Base-by-base conservation (phyloP, 2,797 vertebrate genomes). In the Mallotus villosus region DNA sequence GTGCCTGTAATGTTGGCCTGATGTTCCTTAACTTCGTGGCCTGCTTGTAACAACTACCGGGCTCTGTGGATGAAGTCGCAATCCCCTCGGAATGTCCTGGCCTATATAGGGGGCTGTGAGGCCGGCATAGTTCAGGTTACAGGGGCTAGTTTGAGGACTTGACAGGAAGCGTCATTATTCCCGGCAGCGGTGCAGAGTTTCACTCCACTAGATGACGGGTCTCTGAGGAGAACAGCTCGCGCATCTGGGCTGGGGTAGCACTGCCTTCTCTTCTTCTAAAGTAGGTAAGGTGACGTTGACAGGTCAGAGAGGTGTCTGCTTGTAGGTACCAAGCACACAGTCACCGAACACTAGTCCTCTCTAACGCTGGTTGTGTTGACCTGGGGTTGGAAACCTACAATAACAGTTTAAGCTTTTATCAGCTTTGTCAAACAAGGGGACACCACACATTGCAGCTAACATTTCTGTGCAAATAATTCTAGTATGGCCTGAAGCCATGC, bases 81-180 rank as follows among this genome's bases (percentile, higher is more conserved):
- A 78, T 73, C 71, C 29, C 22, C 29, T 74, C 12, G 9, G 27
- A 62, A 11, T 68, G 32, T 37, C 61, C 21, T 41, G 22, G 61
- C 85, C 72, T 81, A 57, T 67, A 72, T 68, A 41, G 22, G 70
- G 75, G 73, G 25, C 74, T 68, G 69, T 71, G 49, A 19, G 24
- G 72, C 58, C 60, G 58, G n/a, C 67, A 21, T 46, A 69, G 73
- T 78, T 86, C 70, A 41, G 29, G 70, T 88, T 83, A 73, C 81
- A 73, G 59, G 75, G 27, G 65, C 61, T 57, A 29, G 55, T 58
- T 61, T 61, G 19, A 22, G 34, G 29, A 53, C 22, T 9, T 32
- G 59, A 68, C 11, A 27, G 14, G 1, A 32, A 34, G 8, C 49
- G 19, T 17, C 6, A 21, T 64, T 60, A 37, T 53, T 21, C 4